Conservation (phyloP, 2,888 invertebrate genomes). For the Apotomis betuletana region DNA sequence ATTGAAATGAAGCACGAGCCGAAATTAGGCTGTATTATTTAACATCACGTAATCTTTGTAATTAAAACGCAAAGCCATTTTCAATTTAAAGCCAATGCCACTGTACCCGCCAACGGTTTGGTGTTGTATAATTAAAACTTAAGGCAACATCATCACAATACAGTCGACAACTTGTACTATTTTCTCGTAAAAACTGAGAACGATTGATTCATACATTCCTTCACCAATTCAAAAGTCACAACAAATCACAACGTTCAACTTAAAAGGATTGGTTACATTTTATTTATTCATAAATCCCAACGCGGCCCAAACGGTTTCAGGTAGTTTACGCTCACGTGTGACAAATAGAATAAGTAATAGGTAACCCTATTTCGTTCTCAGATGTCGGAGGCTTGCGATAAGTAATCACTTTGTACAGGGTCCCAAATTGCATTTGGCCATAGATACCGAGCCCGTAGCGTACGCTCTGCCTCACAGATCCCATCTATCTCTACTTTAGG, state of each 20-base stretch:
- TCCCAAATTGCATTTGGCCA: conserved; percentile 42
- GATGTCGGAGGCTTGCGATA: conserved; percentile 36
- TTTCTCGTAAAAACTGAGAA: too few species aligned
- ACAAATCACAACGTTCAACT: not conserved
- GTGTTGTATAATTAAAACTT: not conserved
- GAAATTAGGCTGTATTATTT: conserved; percentile 11
- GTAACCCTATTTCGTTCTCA: conserved; percentile 33
- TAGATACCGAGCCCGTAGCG: conserved; percentile 29
- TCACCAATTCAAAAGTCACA: too few species aligned
- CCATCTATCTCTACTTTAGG: conserved; percentile 40
- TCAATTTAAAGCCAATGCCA: not conserved
- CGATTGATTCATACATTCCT: too few species aligned
- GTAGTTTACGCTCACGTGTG: conserved; percentile 11
- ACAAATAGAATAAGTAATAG: conserved; percentile 37
- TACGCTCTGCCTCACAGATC: conserved; percentile 32
- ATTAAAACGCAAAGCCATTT: not conserved
- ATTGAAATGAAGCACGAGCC: conserved; percentile 13
- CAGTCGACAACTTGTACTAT: too few species aligned
- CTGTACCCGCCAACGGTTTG: not conserved
- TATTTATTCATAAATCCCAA: not conserved
- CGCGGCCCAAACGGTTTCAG: not conserved
- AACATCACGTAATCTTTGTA: not conserved
- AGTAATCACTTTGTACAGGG: conserved; percentile 42
- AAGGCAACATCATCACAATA: not conserved
- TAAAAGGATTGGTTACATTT: not conserved